phyloP scores from a whole-genome alignment of 1,140 invertebrate genomes.

The Copidosoma floridanum region DNA sequence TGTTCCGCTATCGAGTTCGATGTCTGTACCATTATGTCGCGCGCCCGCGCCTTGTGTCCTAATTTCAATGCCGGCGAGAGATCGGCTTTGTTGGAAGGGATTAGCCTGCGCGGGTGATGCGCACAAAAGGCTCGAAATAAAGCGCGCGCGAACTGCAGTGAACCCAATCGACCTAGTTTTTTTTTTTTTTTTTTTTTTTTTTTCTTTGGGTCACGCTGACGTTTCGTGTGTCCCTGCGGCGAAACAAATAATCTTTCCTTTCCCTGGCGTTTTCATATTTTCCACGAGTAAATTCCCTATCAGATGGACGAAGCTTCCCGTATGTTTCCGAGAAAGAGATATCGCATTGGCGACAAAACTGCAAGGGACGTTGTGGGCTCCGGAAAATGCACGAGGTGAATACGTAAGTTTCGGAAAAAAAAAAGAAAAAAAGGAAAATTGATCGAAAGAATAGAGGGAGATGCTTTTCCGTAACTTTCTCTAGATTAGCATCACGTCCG shows the following conservation, averaged over 20 bases:
- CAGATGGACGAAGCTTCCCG: not conserved
- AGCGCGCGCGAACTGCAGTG: too few species aligned
- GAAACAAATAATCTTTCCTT: too few species aligned
- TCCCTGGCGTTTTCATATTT: too few species aligned
- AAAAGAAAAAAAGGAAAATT: too few species aligned
- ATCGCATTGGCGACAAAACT: too few species aligned
- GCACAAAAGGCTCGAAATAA: not conserved
- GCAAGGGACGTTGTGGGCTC: not conserved
- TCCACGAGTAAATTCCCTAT: too few species aligned
- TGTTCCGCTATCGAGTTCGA: slow-evolving; percentile 6
- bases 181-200: too few species aligned
- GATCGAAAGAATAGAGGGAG: slow-evolving; percentile 33
- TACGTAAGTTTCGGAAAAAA: slow-evolving; percentile 15
- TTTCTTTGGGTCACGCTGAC: not conserved
- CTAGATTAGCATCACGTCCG: slow-evolving; percentile 55
- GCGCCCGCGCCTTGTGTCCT: not conserved
- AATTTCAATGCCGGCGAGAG: not conserved
- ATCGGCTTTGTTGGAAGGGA: not conserved
- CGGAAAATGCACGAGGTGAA: not conserved
- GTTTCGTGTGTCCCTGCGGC: not conserved
- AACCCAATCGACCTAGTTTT: too few species aligned
- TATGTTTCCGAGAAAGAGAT: too few species aligned
- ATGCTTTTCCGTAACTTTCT: slow-evolving; percentile 56
- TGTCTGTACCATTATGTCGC: slow-evolving; percentile 29
- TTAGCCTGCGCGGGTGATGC: not conserved